A percentile compares a stretch with the other conserved stretches of the same genome.
These are phyloP conservation scores for Coecobrya sp. DNA, from an alignment of 2,888 invertebrate genomes.

Conservation along the genomic window DNA sequence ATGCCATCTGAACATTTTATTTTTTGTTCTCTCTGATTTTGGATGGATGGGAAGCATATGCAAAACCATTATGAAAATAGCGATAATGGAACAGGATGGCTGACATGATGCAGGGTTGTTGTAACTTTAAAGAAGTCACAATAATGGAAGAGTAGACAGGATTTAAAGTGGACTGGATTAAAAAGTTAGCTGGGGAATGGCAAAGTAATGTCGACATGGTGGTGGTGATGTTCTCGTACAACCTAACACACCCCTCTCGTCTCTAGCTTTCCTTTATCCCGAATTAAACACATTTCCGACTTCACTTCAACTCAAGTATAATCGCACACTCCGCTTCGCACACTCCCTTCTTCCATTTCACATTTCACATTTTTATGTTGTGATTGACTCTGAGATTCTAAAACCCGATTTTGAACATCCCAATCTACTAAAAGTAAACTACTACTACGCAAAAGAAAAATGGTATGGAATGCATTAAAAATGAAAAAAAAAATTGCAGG, in stretches of 20 bases:
- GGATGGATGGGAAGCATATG: constrained; percentile 66
- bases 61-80: constrained; percentile 76
- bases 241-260: constrained; percentile 16
- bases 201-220: constrained; percentile 60
- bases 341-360: constrained; percentile 52
- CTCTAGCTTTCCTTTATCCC: constrained; percentile 4
- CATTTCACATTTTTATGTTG: constrained; percentile 71
- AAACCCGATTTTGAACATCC: constrained; percentile 59
- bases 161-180: constrained; percentile 77
- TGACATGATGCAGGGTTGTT: constrained; percentile 62
- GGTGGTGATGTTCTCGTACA: constrained; percentile 24
- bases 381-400: constrained; percentile 77
- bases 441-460: not conserved
- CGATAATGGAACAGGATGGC: constrained; percentile 72
- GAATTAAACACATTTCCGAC: constrained; percentile 69
- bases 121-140: constrained; percentile 69
- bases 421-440: constrained; percentile 2
- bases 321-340: not conserved
- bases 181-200: constrained; percentile 72
- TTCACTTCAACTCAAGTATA: constrained; percentile 60
- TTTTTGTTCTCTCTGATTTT: constrained; percentile 44
- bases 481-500: constrained; percentile 15
- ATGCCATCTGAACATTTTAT: not conserved
- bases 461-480: constrained; percentile 20
- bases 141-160: constrained; percentile 14